Percentiles rank a stretch among this genome's conserved stretches.
Conservation (phyloP, 2,797 vertebrate species). For the Distichodus sexfasciatus region DNA sequence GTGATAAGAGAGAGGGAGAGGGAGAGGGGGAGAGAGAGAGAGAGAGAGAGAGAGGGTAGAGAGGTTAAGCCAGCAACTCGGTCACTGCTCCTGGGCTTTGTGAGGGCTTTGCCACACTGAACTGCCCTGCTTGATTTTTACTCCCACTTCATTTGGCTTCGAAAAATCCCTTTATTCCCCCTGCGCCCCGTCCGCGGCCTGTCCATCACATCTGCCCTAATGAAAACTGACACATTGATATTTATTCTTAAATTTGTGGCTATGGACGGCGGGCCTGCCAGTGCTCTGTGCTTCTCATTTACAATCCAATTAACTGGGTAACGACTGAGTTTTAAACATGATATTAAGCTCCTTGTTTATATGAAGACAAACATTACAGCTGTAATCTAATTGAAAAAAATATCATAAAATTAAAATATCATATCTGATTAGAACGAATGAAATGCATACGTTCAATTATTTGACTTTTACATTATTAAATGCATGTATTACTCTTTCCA, state of each 20-base stretch:
- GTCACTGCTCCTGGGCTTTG: conserved; percentile 17
- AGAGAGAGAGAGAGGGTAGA: conserved; percentile 6
- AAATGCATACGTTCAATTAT: too few species aligned
- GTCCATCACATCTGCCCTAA: conserved; percentile 46
- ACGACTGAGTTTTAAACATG: conserved; percentile 52
- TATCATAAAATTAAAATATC: too few species aligned
- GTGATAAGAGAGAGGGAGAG: background rate
- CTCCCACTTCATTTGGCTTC: conserved; percentile 50
- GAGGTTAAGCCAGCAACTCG: conserved; percentile 34
- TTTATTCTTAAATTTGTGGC: conserved; percentile 55
- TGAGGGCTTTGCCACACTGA: conserved; percentile 39
- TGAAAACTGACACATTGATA: conserved; percentile 59
- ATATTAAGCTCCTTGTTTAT: conserved; percentile 50
- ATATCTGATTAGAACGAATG: too few species aligned
- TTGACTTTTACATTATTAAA: too few species aligned
- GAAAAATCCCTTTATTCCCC: conserved; percentile 48
- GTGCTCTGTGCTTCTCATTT: conserved; percentile 54
- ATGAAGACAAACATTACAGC: conserved; percentile 14
- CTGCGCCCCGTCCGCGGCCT: conserved; percentile 23
- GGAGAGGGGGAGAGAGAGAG: background rate
- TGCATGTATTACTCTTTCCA: too few species aligned
- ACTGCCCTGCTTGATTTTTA: conserved; percentile 36
- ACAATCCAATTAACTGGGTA: conserved; percentile 57
- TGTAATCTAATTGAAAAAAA: too few species aligned
- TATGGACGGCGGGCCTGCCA: conserved; percentile 46